Conservation (phyloP, 2,888 invertebrate species). For the Caenorhabditis sp. region DNA sequence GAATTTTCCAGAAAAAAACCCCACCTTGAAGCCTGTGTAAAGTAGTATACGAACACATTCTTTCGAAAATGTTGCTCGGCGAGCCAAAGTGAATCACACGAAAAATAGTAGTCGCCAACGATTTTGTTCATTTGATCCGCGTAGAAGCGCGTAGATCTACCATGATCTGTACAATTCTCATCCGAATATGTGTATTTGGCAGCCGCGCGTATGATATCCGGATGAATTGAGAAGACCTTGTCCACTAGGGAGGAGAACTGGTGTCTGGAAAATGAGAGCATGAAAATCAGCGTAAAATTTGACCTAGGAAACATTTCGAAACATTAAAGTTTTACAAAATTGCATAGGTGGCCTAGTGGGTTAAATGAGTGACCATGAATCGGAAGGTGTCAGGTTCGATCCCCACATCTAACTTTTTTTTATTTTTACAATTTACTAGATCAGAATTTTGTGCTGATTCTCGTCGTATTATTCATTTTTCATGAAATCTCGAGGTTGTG, state of each 20-base stretch:
- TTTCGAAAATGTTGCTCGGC: constrained; percentile 37
- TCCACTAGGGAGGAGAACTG: constrained; percentile 24
- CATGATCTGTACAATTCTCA: constrained; percentile 40
- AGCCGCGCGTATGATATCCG: constrained; percentile 61
- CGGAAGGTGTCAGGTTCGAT: no score
- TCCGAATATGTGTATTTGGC: constrained; percentile 60
- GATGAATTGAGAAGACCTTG: constrained; percentile 37
- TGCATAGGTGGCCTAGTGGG: no score
- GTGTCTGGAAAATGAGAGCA: constrained; percentile 9
- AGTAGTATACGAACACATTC: constrained; percentile 47
- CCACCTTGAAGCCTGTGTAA: constrained; percentile 13
- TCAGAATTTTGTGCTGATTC: no score
- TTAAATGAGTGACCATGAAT: no score
- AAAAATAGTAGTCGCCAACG: constrained; percentile 88
- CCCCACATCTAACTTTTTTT: no score
- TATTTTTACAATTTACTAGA: no score
- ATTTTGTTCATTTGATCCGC: constrained; percentile 64
- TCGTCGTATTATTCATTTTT: no score
- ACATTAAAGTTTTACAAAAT: not conserved
- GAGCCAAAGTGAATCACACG: constrained; percentile 65
- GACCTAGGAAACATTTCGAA: not conserved
- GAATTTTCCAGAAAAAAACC: no score
- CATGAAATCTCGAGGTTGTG: no score
- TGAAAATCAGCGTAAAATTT: no score
- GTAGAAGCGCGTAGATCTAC: constrained; percentile 42